Evolutionary conservation across 2,113 vertebrate species (phyloP).

Genomic region (Heloderma charlesbogerti): DNA sequence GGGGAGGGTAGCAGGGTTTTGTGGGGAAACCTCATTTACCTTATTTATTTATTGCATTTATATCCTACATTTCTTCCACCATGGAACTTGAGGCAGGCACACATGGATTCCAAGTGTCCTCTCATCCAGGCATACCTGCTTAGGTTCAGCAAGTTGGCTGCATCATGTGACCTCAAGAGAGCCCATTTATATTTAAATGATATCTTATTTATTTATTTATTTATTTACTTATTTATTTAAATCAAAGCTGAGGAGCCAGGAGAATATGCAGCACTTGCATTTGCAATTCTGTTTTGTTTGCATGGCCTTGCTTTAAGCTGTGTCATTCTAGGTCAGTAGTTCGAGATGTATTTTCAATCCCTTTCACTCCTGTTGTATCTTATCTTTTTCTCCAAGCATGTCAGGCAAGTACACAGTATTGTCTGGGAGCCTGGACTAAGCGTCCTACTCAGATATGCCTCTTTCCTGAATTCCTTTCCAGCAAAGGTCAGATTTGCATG

Average conservation of each 20-base stretch:
- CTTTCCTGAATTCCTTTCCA: not conserved
- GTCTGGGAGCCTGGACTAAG: not conserved
- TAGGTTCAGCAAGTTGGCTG: too few species aligned
- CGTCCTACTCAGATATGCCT: not conserved
- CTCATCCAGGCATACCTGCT: not conserved
- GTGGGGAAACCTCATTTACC: not conserved
- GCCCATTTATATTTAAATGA: too few species aligned
- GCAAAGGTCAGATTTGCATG: not conserved
- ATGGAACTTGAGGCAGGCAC: not conserved
- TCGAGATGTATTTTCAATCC: not conserved
- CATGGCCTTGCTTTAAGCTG: not conserved
- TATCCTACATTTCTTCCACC: not conserved
- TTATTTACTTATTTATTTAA: not conserved
- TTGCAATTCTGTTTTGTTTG: not conserved
- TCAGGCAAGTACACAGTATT: not conserved
- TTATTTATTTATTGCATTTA: not conserved
- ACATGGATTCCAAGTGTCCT: not conserved
- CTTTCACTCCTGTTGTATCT: not conserved
- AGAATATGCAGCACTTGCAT: not conserved
- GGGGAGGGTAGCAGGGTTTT: too few species aligned
- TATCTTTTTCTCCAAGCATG: not conserved
- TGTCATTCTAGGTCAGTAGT: not conserved
- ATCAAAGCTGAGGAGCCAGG: not conserved
- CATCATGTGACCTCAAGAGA: too few species aligned
- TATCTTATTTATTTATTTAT: not conserved